A percentile compares a stretch with the other conserved stretches of the same genome.
phyloP scores from a whole-genome alignment of 2,113 vertebrate genomes.

The Rynchops niger region DNA sequence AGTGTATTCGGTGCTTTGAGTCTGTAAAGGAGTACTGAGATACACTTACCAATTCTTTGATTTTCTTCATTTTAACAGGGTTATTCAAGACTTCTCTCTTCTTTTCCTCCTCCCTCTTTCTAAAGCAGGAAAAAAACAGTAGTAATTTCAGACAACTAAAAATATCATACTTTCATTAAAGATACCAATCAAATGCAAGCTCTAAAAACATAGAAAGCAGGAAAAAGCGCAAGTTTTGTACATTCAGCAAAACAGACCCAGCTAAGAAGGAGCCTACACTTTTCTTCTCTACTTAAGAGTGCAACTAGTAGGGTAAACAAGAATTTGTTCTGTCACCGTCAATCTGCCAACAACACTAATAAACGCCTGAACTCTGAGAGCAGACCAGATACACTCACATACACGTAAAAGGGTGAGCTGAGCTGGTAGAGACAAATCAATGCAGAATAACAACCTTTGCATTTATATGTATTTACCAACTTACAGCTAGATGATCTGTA shows the following conservation, averaged over 20 bases:
- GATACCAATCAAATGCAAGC: neutral
- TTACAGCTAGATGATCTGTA: neutral
- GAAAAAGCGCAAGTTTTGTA: neutral
- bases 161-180: neutral
- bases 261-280: neutral
- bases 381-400: neutral
- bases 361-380: neutral
- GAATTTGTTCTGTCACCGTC: too few relatives aligned
- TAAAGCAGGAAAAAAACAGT: slow-evolving; percentile 39
- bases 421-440: neutral
- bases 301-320: neutral
- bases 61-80: slow-evolving; percentile 98
- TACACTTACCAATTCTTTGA: slow-evolving; percentile 88
- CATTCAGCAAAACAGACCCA: neutral
- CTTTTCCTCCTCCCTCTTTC: slow-evolving; percentile 94
- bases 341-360: neutral
- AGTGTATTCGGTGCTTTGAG: neutral
- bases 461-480: neutral
- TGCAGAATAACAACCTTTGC: too few relatives aligned
- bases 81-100: slow-evolving; percentile 94
- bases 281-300: neutral
- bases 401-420: neutral
- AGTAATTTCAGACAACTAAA: neutral
- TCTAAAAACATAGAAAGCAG: neutral
- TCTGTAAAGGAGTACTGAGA: neutral